A percentile compares a stretch with the other conserved stretches of the same genome.
phyloP scores from a whole-genome alignment of 2,797 vertebrate species.

The Enteromius radiatus region DNA sequence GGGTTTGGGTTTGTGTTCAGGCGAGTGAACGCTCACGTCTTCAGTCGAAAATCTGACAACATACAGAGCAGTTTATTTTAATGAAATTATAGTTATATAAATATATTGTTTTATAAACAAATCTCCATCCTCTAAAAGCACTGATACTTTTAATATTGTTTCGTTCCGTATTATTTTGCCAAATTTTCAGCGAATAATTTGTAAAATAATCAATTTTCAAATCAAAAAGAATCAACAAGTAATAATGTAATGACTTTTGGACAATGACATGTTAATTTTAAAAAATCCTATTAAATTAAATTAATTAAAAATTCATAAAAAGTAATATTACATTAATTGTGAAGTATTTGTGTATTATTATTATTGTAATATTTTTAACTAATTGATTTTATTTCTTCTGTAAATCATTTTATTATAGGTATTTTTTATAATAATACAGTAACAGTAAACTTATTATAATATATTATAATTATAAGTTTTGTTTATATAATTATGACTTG shows the following conservation, averaged over 20 bases:
- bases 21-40: constrained; percentile 68
- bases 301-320: too few species aligned
- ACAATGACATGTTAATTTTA: too few species aligned
- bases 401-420: too few species aligned
- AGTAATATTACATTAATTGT: too few species aligned
- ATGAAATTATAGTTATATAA: not conserved
- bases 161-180: not conserved
- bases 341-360: too few species aligned
- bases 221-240: not conserved
- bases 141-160: not conserved
- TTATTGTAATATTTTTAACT: too few species aligned
- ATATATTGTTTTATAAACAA: not conserved
- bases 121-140: not conserved
- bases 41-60: constrained; percentile 83
- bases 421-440: too few species aligned
- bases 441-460: too few species aligned
- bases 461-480: too few species aligned
- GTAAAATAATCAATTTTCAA: not conserved
- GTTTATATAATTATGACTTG: too few species aligned
- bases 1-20: constrained; percentile 74
- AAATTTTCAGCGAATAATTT: not conserved
- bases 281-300: too few species aligned
- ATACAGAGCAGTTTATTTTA: not conserved
- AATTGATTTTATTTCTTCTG: too few species aligned
- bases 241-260: not conserved